Percentiles rank a stretch among this genome's conserved stretches.
Conservation (phyloP, 2,888 invertebrate species). For the Catotricha subobsoleta region DNA sequence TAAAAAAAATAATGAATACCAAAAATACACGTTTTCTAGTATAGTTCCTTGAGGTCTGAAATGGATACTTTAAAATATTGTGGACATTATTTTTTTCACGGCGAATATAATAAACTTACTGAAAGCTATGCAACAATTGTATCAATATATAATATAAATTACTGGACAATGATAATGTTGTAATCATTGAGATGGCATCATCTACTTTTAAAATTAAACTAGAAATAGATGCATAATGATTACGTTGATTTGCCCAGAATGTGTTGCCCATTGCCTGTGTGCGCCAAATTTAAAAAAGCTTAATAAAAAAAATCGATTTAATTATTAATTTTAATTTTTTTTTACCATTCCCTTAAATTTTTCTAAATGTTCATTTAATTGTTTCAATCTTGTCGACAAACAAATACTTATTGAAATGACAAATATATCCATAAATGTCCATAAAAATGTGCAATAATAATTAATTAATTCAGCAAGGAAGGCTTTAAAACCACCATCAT, state of each 20-base stretch:
- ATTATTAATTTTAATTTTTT: not conserved
- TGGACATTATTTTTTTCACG: not conserved
- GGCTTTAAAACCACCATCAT: slow-evolving; percentile 32
- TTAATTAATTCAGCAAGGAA: slow-evolving; percentile 25
- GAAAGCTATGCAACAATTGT: slow-evolving; percentile 33
- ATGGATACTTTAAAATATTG: not conserved
- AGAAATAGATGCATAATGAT: slow-evolving; percentile 41
- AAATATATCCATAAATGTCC: slow-evolving; percentile 50
- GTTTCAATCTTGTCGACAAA: slow-evolving; percentile 39
- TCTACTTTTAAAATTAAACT: slow-evolving; percentile 39
- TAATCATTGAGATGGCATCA: slow-evolving; percentile 36
- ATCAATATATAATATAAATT: slow-evolving; percentile 53
- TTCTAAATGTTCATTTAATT: slow-evolving; percentile 29
- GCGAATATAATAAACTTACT: not conserved
- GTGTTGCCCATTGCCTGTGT: slow-evolving; percentile 39
- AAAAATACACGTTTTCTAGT: slow-evolving; percentile 1
- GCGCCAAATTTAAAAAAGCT: too few relatives aligned
- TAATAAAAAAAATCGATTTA: too few relatives aligned
- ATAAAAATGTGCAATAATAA: slow-evolving; percentile 35
- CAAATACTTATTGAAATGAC: slow-evolving; percentile 46
- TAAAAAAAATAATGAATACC: slow-evolving; percentile 1
- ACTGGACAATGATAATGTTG: slow-evolving; percentile 43
- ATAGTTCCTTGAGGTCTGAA: not conserved
- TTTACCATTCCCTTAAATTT: slow-evolving; percentile 14
- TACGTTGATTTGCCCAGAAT: slow-evolving; percentile 43